Evolutionary conservation across 2,888 invertebrate species (phyloP).

Genomic region (Macrosoma leucophasiata): DNA sequence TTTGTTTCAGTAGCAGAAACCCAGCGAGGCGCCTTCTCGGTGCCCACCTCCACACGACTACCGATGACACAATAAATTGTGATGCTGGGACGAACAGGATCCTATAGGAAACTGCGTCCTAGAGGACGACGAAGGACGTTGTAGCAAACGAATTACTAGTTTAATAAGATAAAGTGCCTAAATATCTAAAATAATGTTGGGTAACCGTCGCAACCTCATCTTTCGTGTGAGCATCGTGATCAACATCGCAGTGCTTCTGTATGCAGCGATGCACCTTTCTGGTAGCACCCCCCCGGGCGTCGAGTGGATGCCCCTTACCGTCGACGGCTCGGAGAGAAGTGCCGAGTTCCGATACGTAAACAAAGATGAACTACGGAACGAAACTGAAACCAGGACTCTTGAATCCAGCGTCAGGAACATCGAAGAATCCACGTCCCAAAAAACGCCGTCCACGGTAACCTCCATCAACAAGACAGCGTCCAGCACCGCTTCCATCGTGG

Average conservation of each 20-base stretch:
- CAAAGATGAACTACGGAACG: conserved; percentile 43
- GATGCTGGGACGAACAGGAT: conserved; percentile 68
- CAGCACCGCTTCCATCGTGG: conserved; percentile 55
- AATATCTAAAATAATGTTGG: conserved; percentile 54
- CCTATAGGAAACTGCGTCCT: conserved; percentile 72
- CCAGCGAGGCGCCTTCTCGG: conserved; percentile 46
- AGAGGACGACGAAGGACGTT: conserved; percentile 74
- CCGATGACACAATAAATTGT: conserved; percentile 71
- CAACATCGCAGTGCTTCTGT: conserved; percentile 82
- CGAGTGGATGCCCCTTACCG: conserved; percentile 58
- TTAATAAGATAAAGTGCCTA: conserved; percentile 63
- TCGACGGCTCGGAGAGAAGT: conserved; percentile 49
- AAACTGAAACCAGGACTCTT: conserved; percentile 39
- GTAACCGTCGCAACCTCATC: conserved; percentile 79
- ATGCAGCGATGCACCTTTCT: conserved; percentile 80
- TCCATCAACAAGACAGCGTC: conserved; percentile 59
- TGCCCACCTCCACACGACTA: conserved; percentile 52
- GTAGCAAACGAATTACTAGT: conserved; percentile 42
- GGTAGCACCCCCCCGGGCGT: conserved; percentile 43
- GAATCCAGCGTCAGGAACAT: conserved; percentile 37
- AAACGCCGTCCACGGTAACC: conserved; percentile 58
- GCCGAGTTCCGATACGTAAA: conserved; percentile 46
- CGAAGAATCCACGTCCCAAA: conserved; percentile 61
- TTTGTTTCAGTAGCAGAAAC: conserved; percentile 53
- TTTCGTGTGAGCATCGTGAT: conserved; percentile 84